A percentile compares a stretch with the other conserved stretches of the same genome.
These are phyloP conservation scores for Anguilla marmorata DNA, from an alignment of 2,797 vertebrate species.

Conservation along the genomic window DNA sequence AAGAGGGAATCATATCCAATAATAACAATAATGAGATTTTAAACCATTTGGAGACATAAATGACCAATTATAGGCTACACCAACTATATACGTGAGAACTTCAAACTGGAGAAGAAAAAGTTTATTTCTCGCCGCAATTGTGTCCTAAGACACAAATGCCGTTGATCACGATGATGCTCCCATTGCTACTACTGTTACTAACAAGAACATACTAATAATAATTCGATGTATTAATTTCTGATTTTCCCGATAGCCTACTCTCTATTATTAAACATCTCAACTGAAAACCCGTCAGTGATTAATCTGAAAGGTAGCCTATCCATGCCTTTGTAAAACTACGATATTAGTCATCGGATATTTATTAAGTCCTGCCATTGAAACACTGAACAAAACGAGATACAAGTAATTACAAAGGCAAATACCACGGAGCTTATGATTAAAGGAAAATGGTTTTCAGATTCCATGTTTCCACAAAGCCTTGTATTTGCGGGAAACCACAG, in stretches of 20 bases:
- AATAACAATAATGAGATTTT: neutral
- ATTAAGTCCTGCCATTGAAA: neutral
- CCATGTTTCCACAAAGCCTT: slow-evolving; percentile 21
- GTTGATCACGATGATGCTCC: neutral
- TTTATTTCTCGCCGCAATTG: neutral
- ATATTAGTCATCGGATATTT: slow-evolving; percentile 2
- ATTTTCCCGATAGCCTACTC: neutral
- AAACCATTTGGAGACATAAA: too few species aligned
- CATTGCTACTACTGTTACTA: neutral
- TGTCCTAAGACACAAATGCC: too few species aligned
- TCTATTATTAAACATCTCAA: neutral
- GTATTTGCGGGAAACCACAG: slow-evolving; percentile 8
- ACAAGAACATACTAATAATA: neutral
- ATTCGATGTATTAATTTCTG: neutral
- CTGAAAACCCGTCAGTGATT: neutral
- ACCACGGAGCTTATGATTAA: neutral
- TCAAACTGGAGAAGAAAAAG: neutral
- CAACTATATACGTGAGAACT: neutral
- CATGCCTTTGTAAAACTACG: neutral
- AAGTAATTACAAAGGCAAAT: slow-evolving; percentile 2
- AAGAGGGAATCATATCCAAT: neutral
- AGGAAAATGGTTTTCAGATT: slow-evolving; percentile 23
- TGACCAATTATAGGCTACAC: neutral
- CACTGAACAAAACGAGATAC: neutral
- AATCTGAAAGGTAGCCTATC: neutral